Base-by-base conservation (phyloP, 2,113 vertebrate species). In the Odontophorus gujanensis region DNA sequence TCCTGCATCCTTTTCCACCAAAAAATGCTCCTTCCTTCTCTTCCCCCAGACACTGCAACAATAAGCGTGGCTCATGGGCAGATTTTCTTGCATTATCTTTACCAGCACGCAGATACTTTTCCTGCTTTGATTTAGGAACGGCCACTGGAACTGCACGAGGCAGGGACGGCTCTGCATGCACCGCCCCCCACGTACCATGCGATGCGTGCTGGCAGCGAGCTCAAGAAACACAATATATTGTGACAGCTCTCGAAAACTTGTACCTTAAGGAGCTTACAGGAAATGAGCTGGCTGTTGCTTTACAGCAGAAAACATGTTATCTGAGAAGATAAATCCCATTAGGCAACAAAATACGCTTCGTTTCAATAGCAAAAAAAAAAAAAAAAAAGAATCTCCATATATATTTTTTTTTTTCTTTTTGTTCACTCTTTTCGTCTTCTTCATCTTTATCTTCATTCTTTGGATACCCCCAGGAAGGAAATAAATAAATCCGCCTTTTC, bases 231-330 rank as follows among this genome's bases (percentile, higher is more conserved):
- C 11, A 2, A 87, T 62, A 6, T 4, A 15, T 80, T 87, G 28
- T 76, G 84, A 67, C 93, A 93, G 58, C 73, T 75, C 81, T 74
- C 86, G 77, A 86, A 85, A 53, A 83, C 42, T 47, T 45, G 11
- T 11, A 34, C 90, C 84, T 47, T 2, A 6, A 76, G 81, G 69
- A 79, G 59, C 81, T 51, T 17, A 36, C 6, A 15, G 87, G 51
- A 16, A 91, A 67, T 20, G 1, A 11, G 34, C 77, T 86, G 58
- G 26, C 85, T 28, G 51, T 10, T 26, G 61, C 81, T 82, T 57
- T 50, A 21, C 75, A 55, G 78, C 32, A 26, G 71, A 84, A 19
- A 79, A 6, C 34, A 7, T 3, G 47, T 32, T 51, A 87, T 80
- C 81, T 48, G 72, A 50, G 68, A 87, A 20, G 13, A 61, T 7